Conservation (phyloP, 2,888 invertebrate genomes). For the Axea sp. region DNA sequence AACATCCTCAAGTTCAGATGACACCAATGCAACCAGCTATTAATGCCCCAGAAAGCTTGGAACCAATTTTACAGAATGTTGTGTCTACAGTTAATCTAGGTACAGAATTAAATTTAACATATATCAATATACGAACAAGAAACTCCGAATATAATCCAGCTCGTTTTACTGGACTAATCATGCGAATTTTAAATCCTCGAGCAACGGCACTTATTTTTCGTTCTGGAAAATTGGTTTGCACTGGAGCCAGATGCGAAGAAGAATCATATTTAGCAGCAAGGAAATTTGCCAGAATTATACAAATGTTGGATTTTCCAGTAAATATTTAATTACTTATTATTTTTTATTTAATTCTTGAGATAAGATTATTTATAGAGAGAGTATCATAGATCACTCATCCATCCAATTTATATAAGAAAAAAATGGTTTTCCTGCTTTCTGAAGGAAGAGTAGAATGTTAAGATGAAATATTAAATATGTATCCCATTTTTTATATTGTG, state of each 20-base stretch:
- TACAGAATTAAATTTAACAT: conserved; percentile 85
- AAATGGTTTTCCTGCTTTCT: no score
- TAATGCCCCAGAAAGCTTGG: conserved; percentile 70
- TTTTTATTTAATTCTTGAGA: no score
- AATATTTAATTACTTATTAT: conserved; percentile 48
- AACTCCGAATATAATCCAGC: conserved; percentile 92
- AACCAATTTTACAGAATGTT: conserved; percentile 82
- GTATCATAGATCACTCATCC: no score
- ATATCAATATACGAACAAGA: conserved; percentile 88
- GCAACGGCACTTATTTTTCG: conserved; percentile 88
- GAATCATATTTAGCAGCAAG: conserved; percentile 88
- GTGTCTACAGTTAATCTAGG: conserved; percentile 89
- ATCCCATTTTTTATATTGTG: no score
- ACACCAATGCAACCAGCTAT: conserved; percentile 69
- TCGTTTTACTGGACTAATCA: conserved; percentile 90
- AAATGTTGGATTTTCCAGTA: conserved; percentile 89
- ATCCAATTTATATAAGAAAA: no score
- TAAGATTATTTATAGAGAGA: no score
- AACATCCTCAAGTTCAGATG: conserved; percentile 71
- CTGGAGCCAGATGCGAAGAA: conserved; percentile 88
- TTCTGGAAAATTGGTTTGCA: conserved; percentile 91
- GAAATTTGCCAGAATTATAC: conserved; percentile 90
- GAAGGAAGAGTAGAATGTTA: no score
- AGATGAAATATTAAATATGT: no score
- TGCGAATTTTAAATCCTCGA: conserved; percentile 89